Percentiles rank a stretch among this genome's conserved stretches.
These are phyloP conservation scores for Lingula anatina DNA, from an alignment of 2,888 invertebrate genomes.

Conservation along the genomic window DNA sequence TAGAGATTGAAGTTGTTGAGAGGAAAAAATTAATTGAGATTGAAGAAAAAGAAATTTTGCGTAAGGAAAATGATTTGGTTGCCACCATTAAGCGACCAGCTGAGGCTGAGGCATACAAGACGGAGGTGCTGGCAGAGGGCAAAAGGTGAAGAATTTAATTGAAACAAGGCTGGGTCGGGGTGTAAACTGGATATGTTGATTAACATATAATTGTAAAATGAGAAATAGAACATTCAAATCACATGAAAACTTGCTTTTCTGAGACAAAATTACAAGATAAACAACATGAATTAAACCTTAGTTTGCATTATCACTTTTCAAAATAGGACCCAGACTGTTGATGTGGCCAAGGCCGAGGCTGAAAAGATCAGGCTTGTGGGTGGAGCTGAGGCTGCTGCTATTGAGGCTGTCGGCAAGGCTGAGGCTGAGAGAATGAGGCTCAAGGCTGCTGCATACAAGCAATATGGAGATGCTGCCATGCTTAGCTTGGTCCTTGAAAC, in stretches of 20 bases:
- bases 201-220: no score
- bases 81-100: conserved; percentile 87
- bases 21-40: conserved; percentile 93
- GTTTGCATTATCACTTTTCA: no score
- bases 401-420: conserved; percentile 86
- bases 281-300: no score
- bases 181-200: no score
- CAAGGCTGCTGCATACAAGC: conserved; percentile 91
- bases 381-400: conserved; percentile 83
- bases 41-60: conserved; percentile 86
- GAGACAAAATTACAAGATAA: no score
- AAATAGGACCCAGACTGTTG: conserved; percentile 80
- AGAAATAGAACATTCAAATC: no score
- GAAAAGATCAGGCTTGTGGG: conserved; percentile 87
- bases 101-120: conserved; percentile 88
- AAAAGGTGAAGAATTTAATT: conserved; percentile 76
- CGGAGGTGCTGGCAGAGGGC: conserved; percentile 84
- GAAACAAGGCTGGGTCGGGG: no score
- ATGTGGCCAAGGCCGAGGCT: conserved; percentile 85
- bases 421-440: conserved; percentile 93
- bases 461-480: conserved; percentile 93
- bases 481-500: conserved; percentile 88
- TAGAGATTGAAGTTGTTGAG: conserved; percentile 91
- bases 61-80: conserved; percentile 87
- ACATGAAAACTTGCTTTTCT: no score